A percentile compares a stretch with the other conserved stretches of the same genome.
These are phyloP conservation scores for Antheraea assamensis DNA, from an alignment of 2,888 invertebrate genomes.

Conservation along the genomic window DNA sequence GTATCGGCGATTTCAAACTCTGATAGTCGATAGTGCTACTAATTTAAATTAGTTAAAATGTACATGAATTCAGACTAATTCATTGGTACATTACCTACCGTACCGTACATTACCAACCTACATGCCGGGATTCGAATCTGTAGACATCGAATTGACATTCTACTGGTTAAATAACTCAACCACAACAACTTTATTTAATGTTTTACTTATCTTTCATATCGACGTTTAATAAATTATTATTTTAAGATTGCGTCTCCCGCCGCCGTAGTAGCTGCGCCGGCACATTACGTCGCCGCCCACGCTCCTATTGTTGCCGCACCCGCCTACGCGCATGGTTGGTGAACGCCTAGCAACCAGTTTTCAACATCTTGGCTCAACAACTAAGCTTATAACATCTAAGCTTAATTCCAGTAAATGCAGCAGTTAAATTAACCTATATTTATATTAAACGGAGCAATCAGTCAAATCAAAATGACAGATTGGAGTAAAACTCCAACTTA, in stretches of 20 bases:
- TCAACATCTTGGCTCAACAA: slow-evolving; percentile 29
- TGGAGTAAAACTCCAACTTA: slow-evolving; percentile 50
- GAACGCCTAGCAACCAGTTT: slow-evolving; percentile 31
- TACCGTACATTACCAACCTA: no score
- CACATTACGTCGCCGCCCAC: slow-evolving; percentile 58
- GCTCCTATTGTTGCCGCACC: slow-evolving; percentile 59
- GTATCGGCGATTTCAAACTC: no score
- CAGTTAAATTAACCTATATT: slow-evolving; percentile 64
- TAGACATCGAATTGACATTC: no score
- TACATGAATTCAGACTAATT: no score
- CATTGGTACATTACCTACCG: no score
- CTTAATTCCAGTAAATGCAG: slow-evolving; percentile 54
- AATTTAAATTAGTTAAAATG: no score
- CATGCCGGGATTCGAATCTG: no score
- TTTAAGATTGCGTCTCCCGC: slow-evolving; percentile 68
- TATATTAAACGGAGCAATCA: slow-evolving; percentile 52
- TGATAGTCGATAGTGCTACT: no score
- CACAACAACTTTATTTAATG: no score
- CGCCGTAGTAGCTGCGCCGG: slow-evolving; percentile 58
- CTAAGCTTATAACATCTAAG: slow-evolving; percentile 32
- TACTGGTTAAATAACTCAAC: no score
- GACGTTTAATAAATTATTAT: neutral
- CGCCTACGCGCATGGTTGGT: slow-evolving; percentile 69
- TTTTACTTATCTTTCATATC: neutral
- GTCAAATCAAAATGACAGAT: slow-evolving; percentile 48